These are phyloP conservation scores for Drosophila multiciliata DNA, from an alignment of 2,888 invertebrate species.

Conservation along the genomic window DNA sequence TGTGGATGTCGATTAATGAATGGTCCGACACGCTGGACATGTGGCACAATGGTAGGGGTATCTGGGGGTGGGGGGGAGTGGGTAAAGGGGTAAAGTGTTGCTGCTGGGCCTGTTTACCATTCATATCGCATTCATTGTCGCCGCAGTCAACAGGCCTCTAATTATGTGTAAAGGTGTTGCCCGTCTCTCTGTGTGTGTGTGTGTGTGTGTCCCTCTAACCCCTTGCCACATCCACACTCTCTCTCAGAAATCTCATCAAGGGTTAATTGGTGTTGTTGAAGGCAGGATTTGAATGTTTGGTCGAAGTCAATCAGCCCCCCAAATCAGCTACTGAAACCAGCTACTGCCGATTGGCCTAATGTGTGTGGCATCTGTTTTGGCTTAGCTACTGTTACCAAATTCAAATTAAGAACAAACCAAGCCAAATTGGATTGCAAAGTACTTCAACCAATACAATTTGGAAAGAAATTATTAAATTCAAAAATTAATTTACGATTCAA, in stretches of 20 bases:
- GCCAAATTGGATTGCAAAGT: not conserved
- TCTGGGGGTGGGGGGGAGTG: not conserved
- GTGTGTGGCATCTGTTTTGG: not conserved
- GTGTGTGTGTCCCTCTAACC: constrained; percentile 7
- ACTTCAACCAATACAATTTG: not conserved
- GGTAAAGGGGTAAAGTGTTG: constrained; percentile 32
- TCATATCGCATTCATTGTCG: constrained; percentile 65
- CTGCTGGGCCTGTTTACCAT: constrained; percentile 54
- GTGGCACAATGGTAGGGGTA: not conserved
- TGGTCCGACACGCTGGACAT: constrained; percentile 57
- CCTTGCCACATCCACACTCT: not conserved
- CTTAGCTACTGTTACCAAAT: not conserved
- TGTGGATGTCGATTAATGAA: constrained; percentile 71
- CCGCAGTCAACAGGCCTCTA: constrained; percentile 73
- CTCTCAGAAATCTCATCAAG: constrained; percentile 22
- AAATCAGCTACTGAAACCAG: constrained; percentile 31
- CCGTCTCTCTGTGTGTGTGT: constrained; percentile 24
- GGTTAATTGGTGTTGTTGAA: constrained; percentile 59
- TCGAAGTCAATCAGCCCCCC: constrained; percentile 25
- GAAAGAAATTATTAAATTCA: not conserved
- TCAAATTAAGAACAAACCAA: not conserved
- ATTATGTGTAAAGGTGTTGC: constrained; percentile 78
- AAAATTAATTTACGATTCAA: not conserved
- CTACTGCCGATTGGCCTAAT: constrained; percentile 6
- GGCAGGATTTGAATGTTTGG: constrained; percentile 44